Conservation (phyloP, 2,888 invertebrate species). For the Ophion ellenae region DNA sequence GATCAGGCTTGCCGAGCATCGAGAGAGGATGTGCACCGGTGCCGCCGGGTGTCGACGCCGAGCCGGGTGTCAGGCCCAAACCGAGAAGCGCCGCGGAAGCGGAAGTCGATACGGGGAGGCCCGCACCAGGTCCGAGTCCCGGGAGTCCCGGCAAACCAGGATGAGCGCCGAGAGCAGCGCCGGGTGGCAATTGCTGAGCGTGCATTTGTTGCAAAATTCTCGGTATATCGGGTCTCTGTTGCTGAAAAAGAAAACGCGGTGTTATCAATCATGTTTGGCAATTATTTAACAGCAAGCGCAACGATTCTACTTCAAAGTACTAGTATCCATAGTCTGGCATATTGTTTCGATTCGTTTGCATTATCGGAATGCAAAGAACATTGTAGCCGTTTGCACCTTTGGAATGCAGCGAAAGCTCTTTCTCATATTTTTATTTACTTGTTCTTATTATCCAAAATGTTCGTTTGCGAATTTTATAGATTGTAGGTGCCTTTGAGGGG, state of each 20-base stretch:
- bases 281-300: too few species aligned
- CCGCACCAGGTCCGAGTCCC: conserved; percentile 84
- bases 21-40: conserved; percentile 90
- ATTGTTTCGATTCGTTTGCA: too few species aligned
- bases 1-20: conserved; percentile 91
- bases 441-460: too few species aligned
- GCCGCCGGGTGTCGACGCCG: conserved; percentile 85
- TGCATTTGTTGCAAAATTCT: conserved; percentile 96
- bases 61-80: conserved; percentile 83
- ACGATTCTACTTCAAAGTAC: too few species aligned
- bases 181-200: conserved; percentile 90
- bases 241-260: conserved; percentile 85
- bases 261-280: too few species aligned
- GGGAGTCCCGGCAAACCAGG: conserved; percentile 87
- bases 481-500: too few species aligned
- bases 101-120: conserved; percentile 83
- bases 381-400: too few species aligned
- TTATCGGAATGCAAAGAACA: too few species aligned
- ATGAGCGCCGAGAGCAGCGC: conserved; percentile 90
- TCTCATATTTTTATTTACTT: too few species aligned
- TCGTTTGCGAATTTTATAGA: too few species aligned
- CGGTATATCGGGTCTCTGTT: conserved; percentile 93
- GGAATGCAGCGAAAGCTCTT: too few species aligned
- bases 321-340: too few species aligned
- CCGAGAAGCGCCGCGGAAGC: conserved; percentile 84